Percentiles rank a stretch among this genome's conserved stretches.
phyloP scores from a whole-genome alignment of 53 echinoderm and acorn worm genomes.

The Holothuria leucospilota region DNA sequence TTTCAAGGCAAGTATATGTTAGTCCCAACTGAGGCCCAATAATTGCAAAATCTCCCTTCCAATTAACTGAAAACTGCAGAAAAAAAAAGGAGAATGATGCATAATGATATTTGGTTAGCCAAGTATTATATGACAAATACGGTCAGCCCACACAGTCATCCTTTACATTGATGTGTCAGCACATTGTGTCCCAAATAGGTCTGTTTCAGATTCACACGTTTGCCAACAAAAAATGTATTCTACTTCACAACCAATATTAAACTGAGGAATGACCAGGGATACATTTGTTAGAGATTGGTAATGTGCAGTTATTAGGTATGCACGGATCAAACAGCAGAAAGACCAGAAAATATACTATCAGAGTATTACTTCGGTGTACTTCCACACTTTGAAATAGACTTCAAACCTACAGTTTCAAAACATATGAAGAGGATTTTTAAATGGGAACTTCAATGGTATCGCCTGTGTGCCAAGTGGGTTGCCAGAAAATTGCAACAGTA shows the following conservation, averaged over 20 bases:
- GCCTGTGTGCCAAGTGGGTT: background rate
- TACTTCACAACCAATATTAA: too few relatives aligned
- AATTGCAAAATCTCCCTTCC: constrained; percentile 39
- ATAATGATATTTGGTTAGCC: constrained; percentile 24
- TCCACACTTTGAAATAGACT: constrained; percentile 19
- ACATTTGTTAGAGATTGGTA: too few relatives aligned
- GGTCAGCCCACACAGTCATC: background rate
- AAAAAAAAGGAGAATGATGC: constrained; percentile 15
- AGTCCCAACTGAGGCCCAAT: constrained; percentile 28
- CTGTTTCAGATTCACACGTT: background rate
- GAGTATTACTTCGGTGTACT: constrained; percentile 27
- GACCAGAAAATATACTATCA: constrained; percentile 27
- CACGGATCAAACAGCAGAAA: background rate
- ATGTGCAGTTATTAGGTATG: constrained; percentile 27
- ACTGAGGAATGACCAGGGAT: background rate
- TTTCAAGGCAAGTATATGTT: constrained; percentile 25
- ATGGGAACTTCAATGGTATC: background rate
- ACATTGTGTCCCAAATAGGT: background rate
- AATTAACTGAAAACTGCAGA: background rate
- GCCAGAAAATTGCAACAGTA: background rate
- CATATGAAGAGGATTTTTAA: background rate
- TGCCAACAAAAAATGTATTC: background rate
- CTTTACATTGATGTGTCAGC: background rate
- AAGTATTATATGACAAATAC: constrained; percentile 1
- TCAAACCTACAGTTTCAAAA: background rate